Percentiles rank a stretch among this genome's conserved stretches.
These are phyloP conservation scores for Alviniconcha marisindica DNA, from an alignment of 1,140 invertebrate genomes.

Conservation along the genomic window DNA sequence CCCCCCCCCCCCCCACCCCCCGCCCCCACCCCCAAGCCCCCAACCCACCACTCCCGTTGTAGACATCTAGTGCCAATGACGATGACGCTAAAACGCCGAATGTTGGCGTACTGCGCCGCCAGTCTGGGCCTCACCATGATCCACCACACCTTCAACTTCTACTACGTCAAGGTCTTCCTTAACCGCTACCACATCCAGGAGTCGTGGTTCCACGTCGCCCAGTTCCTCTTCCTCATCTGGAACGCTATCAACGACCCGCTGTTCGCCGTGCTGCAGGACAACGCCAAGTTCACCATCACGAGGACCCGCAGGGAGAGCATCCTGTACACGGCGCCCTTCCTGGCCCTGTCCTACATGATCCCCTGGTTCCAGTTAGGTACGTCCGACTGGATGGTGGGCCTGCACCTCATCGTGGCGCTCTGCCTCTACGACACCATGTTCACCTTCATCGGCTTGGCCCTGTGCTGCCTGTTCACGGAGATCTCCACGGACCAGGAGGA, in stretches of 20 bases:
- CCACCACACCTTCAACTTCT: constrained; percentile 65
- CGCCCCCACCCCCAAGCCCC: too few relatives aligned
- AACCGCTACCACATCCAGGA: constrained; percentile 75
- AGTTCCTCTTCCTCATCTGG: constrained; percentile 76
- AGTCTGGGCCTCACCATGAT: constrained; percentile 61
- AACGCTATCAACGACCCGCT: constrained; percentile 78
- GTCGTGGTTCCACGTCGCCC: constrained; percentile 76
- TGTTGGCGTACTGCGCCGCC: constrained; percentile 60
- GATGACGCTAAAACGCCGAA: constrained; percentile 28
- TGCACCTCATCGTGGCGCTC: constrained; percentile 75
- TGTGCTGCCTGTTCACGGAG: constrained; percentile 75
- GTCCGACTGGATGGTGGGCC: constrained; percentile 44
- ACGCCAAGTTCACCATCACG: constrained; percentile 65
- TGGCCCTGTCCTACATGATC: constrained; percentile 74
- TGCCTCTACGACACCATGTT: constrained; percentile 77
- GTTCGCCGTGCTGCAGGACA: constrained; percentile 73
- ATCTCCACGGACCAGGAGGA: constrained; percentile 66
- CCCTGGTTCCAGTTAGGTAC: constrained; percentile 76
- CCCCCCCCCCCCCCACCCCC: too few relatives aligned
- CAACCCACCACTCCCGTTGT: too few relatives aligned
- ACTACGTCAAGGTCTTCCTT: constrained; percentile 75
- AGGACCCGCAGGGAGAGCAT: constrained; percentile 72
- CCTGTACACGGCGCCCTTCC: constrained; percentile 74
- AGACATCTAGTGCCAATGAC: too few relatives aligned
- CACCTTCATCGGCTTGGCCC: constrained; percentile 75